These are phyloP conservation scores for Isotomurus palustris DNA, from an alignment of 2,888 invertebrate species.

Conservation along the genomic window DNA sequence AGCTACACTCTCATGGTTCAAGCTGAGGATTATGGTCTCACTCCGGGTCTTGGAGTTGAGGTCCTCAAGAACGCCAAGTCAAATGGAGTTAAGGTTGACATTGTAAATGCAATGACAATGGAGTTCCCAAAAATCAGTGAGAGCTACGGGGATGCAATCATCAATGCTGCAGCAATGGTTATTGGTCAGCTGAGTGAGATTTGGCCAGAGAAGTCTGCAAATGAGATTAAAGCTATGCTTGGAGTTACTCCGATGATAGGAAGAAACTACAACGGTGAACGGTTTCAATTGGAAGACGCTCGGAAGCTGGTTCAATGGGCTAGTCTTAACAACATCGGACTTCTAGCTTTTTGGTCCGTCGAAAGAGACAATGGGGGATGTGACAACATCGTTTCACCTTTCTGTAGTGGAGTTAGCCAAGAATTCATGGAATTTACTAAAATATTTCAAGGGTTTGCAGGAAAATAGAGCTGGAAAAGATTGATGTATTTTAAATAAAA, in stretches of 20 bases:
- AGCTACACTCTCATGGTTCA: slow-evolving; percentile 42
- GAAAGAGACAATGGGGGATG: slow-evolving; percentile 42
- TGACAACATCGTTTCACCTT: slow-evolving; percentile 18
- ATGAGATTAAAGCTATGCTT: slow-evolving; percentile 37
- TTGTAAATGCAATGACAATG: slow-evolving; percentile 25
- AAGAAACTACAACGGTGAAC: slow-evolving; percentile 39
- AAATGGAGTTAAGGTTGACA: slow-evolving; percentile 42
- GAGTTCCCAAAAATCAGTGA: slow-evolving; percentile 21
- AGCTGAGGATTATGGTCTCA: slow-evolving; percentile 45
- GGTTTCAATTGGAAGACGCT: slow-evolving; percentile 28
- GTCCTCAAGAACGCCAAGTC: slow-evolving; percentile 33
- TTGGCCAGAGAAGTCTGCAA: slow-evolving; percentile 41
- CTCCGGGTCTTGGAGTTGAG: slow-evolving; percentile 35
- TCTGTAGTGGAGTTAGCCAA: slow-evolving; percentile 36
- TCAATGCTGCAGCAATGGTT: slow-evolving; percentile 26
- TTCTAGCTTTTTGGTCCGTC: slow-evolving; percentile 42
- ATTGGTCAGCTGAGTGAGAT: slow-evolving; percentile 41
- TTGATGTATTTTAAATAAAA: no score
- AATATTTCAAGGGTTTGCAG: background rate
- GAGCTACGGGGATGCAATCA: slow-evolving; percentile 37
- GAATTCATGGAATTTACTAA: slow-evolving; percentile 36
- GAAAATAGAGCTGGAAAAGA: no score
- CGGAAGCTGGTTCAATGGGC: slow-evolving; percentile 39
- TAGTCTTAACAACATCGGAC: slow-evolving; percentile 33
- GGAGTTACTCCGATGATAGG: slow-evolving; percentile 44